These are phyloP conservation scores for Ichneumon xanthorius DNA, from an alignment of 2,888 invertebrate genomes.

Conservation along the genomic window DNA sequence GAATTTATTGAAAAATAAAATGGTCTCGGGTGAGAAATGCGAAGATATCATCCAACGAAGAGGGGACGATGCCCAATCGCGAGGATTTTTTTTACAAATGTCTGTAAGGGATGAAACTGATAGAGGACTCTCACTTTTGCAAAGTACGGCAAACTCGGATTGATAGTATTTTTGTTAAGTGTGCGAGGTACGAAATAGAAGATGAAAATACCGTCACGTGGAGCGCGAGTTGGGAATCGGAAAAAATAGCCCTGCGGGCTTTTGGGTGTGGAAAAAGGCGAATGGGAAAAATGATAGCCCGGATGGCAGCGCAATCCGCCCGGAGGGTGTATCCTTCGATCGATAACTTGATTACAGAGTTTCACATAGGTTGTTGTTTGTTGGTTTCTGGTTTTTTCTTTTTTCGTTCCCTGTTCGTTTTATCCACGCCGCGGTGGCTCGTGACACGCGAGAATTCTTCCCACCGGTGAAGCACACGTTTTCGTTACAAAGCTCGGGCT, in stretches of 20 bases:
- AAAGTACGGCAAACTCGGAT: background rate
- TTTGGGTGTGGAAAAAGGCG: slow-evolving; percentile 21
- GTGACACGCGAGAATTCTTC: slow-evolving; percentile 40
- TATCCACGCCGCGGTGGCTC: background rate
- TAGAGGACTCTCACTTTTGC: background rate
- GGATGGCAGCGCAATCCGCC: slow-evolving; percentile 14
- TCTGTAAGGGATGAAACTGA: background rate
- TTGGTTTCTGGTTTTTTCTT: background rate
- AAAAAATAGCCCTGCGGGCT: slow-evolving; percentile 17
- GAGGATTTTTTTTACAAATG: background rate
- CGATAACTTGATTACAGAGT: slow-evolving; percentile 44
- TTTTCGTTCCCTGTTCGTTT: background rate
- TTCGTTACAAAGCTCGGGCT: slow-evolving; percentile 12
- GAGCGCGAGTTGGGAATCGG: background rate
- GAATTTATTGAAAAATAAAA: slow-evolving; percentile 28
- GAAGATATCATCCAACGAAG: slow-evolving; percentile 14
- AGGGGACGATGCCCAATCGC: background rate
- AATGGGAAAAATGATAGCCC: slow-evolving; percentile 23
- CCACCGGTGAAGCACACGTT: background rate
- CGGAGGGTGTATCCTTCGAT: slow-evolving; percentile 10
- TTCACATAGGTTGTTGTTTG: background rate
- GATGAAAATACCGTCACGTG: background rate
- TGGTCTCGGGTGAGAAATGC: background rate
- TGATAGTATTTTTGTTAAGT: background rate
- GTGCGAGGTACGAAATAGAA: background rate